Percentiles rank a stretch among this genome's conserved stretches.
Evolutionary conservation across 2,888 invertebrate genomes (phyloP).

Genomic region (Brachynemurus nebulosus): DNA sequence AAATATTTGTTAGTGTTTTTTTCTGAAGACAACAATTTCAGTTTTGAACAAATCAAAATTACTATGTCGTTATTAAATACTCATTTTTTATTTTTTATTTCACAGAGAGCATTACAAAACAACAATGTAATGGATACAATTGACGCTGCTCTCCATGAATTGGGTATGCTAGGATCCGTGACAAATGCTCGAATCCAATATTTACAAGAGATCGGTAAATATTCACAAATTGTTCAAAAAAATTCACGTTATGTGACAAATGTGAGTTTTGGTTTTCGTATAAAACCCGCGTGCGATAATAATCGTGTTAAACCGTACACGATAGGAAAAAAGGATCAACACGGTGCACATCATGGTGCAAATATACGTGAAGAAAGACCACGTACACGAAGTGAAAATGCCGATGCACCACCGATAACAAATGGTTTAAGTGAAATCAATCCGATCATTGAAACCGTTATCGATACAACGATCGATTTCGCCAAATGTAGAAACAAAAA

Average conservation of each 20-base stretch:
- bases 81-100: no score
- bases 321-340: constrained; percentile 31
- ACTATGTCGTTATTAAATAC: no score
- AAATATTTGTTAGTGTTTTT: no score
- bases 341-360: background rate
- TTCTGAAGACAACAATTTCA: no score
- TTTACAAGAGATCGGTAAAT: constrained; percentile 37
- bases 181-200: constrained; percentile 43
- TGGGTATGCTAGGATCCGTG: constrained; percentile 45
- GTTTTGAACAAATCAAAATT: no score
- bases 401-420: constrained; percentile 28
- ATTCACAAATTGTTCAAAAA: constrained; percentile 26
- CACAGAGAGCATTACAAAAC: no score
- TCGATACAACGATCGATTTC: constrained; percentile 23
- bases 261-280: constrained; percentile 45
- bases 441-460: constrained; percentile 23
- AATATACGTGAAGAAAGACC: constrained; percentile 35
- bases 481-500: constrained; percentile 15
- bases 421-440: constrained; percentile 21
- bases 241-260: constrained; percentile 48
- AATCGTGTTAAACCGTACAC: constrained; percentile 43
- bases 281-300: constrained; percentile 38
- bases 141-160: constrained; percentile 43
- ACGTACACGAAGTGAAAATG: constrained; percentile 48
- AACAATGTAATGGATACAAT: constrained; percentile 40